These are phyloP conservation scores for Sabatieria punctata DNA, from an alignment of 2,888 invertebrate genomes.

Conservation along the genomic window DNA sequence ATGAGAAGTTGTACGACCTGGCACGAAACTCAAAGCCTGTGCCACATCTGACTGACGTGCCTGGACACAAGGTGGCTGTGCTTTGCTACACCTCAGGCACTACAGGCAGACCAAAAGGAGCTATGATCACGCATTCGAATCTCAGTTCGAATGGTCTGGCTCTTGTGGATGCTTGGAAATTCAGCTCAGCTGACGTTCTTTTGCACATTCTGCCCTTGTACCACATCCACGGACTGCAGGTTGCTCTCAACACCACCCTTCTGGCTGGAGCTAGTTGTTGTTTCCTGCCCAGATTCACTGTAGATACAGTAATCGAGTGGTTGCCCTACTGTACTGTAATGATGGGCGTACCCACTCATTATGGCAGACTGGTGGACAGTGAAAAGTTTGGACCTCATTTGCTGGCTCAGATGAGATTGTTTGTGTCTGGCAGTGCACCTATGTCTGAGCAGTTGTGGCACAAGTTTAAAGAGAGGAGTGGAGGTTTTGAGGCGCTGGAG, in stretches of 20 bases:
- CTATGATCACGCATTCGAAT: constrained; percentile 26
- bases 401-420: constrained; percentile 42
- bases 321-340: constrained; percentile 23
- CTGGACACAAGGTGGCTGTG: constrained; percentile 18
- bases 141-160: constrained; percentile 21
- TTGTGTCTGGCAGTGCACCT: constrained; percentile 61
- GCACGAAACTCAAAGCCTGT: background rate
- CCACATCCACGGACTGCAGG: constrained; percentile 28
- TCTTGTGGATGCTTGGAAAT: constrained; percentile 19
- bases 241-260: constrained; percentile 21
- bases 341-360: constrained; percentile 29
- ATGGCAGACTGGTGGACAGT: constrained; percentile 17
- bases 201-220: constrained; percentile 27
- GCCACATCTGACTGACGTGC: constrained; percentile 18
- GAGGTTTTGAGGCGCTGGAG: constrained; percentile 53
- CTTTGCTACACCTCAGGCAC: constrained; percentile 30
- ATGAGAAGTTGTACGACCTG: background rate
- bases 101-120: constrained; percentile 27
- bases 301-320: constrained; percentile 18
- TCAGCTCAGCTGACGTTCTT: constrained; percentile 11
- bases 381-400: constrained; percentile 15
- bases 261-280: constrained; percentile 17
- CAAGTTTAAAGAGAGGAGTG: constrained; percentile 52
- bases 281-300: constrained; percentile 17
- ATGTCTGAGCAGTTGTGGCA: constrained; percentile 45